Conservation (phyloP, 2,888 invertebrate species). For the Elgonia sp. region DNA sequence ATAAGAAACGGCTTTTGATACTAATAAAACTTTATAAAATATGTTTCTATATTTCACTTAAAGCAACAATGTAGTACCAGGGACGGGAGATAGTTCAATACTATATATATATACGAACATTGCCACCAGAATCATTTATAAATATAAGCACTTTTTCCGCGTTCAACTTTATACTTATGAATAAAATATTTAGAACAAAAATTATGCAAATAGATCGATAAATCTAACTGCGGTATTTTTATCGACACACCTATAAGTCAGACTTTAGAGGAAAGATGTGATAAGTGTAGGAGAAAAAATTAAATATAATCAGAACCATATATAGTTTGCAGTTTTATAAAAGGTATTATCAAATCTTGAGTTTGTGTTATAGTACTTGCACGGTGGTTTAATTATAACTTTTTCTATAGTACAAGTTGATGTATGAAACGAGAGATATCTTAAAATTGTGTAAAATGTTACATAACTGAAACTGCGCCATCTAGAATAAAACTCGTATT, state of each 20-base stretch:
- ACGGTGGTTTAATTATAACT: too few relatives aligned
- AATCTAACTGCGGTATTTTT: slow-evolving; percentile 30
- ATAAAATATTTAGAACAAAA: slow-evolving; percentile 40
- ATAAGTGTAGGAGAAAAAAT: neutral
- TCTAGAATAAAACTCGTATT: too few relatives aligned
- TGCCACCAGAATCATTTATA: slow-evolving; percentile 36
- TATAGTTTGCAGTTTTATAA: too few relatives aligned
- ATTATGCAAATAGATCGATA: slow-evolving; percentile 62
- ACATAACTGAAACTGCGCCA: too few relatives aligned
- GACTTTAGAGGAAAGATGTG: neutral
- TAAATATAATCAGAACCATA: neutral
- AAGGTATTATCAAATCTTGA: too few relatives aligned
- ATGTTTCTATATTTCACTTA: slow-evolving; percentile 48
- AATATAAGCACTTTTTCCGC: slow-evolving; percentile 39
- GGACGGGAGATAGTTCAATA: slow-evolving; percentile 18
- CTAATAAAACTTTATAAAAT: slow-evolving; percentile 41
- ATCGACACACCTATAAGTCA: neutral
- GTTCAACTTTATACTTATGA: slow-evolving; percentile 27
- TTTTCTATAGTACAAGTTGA: too few relatives aligned
- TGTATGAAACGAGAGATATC: too few relatives aligned
- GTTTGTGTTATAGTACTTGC: too few relatives aligned
- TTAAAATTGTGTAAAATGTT: too few relatives aligned
- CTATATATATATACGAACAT: slow-evolving; percentile 22
- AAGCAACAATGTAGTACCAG: slow-evolving; percentile 39
- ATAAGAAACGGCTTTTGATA: slow-evolving; percentile 28